Evolutionary conservation across 2,113 vertebrate genomes (phyloP).

Genomic region (Caloenas nicobarica): DNA sequence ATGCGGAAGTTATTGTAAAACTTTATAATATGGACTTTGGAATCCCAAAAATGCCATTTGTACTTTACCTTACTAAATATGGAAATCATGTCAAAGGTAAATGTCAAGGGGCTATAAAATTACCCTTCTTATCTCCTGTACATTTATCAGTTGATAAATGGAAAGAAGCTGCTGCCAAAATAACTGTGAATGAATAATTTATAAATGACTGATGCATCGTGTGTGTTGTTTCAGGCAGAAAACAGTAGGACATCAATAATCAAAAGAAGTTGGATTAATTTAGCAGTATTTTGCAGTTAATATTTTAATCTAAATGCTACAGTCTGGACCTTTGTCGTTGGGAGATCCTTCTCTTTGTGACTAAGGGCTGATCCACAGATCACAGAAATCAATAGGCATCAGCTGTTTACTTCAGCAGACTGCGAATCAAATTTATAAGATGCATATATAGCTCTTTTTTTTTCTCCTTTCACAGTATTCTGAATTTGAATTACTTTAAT

Average conservation of each 20-base stretch:
- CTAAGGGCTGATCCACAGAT: conserved; percentile 24
- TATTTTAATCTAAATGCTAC: conserved; percentile 79
- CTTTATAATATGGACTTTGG: conserved; percentile 33
- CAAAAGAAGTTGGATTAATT: conserved; percentile 84
- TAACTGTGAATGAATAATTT: conserved; percentile 86
- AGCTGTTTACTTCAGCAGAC: conserved; percentile 20
- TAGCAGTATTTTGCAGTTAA: conserved; percentile 74
- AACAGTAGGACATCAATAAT: conserved; percentile 87
- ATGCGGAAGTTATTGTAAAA: background rate
- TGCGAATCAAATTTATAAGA: conserved; percentile 19
- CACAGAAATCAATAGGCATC: conserved; percentile 26
- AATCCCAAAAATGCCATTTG: conserved; percentile 61
- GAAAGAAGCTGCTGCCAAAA: conserved; percentile 81
- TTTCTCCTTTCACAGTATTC: background rate
- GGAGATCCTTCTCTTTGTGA: conserved; percentile 14
- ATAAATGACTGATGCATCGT: conserved; percentile 82
- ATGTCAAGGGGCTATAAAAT: conserved; percentile 80
- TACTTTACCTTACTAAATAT: conserved; percentile 78
- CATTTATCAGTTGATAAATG: conserved; percentile 84
- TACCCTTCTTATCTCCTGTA: conserved; percentile 76
- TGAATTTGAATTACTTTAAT: background rate
- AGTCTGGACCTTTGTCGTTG: conserved; percentile 23
- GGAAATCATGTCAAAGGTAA: conserved; percentile 83
- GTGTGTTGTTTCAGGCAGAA: conserved; percentile 82
- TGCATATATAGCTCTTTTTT: background rate